These are phyloP conservation scores for Phalloptychus januarius DNA, from an alignment of 2,797 vertebrate genomes.

Conservation along the genomic window DNA sequence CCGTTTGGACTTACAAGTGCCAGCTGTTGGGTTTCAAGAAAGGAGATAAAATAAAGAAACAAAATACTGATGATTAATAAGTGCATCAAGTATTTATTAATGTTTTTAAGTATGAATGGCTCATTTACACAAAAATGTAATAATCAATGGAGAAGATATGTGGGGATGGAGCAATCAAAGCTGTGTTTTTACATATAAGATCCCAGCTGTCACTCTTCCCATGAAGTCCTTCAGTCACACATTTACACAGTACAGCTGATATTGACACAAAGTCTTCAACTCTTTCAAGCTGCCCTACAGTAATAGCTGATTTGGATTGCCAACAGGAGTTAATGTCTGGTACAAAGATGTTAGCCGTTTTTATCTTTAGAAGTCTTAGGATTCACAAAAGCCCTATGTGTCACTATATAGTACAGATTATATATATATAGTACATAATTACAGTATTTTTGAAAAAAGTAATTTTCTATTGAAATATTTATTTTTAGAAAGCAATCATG, in stretches of 20 bases:
- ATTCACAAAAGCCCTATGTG: background rate
- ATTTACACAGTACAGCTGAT: background rate
- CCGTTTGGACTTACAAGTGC: slow-evolving; percentile 95
- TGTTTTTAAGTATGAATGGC: slow-evolving; percentile 5
- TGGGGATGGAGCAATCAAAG: background rate
- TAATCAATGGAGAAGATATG: background rate
- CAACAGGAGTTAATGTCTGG: background rate
- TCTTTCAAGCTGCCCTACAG: background rate
- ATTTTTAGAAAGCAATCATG: background rate
- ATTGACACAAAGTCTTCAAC: background rate
- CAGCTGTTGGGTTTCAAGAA: slow-evolving; percentile 76
- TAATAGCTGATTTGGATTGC: background rate
- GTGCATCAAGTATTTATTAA: background rate
- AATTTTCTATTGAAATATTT: background rate
- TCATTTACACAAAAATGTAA: background rate
- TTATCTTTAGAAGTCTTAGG: background rate
- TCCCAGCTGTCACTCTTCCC: slow-evolving; percentile 57
- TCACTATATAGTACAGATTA: too few relatives aligned
- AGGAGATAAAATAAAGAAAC: slow-evolving; percentile 2
- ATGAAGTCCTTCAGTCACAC: slow-evolving; percentile 28
- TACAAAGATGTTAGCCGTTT: background rate
- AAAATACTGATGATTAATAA: background rate
- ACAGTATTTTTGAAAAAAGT: background rate
- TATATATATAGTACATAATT: background rate
- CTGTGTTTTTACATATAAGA: slow-evolving; percentile 7